These are phyloP conservation scores for Leptinotarsa undecemlineata DNA, from an alignment of 1,140 invertebrate genomes.

Conservation along the genomic window DNA sequence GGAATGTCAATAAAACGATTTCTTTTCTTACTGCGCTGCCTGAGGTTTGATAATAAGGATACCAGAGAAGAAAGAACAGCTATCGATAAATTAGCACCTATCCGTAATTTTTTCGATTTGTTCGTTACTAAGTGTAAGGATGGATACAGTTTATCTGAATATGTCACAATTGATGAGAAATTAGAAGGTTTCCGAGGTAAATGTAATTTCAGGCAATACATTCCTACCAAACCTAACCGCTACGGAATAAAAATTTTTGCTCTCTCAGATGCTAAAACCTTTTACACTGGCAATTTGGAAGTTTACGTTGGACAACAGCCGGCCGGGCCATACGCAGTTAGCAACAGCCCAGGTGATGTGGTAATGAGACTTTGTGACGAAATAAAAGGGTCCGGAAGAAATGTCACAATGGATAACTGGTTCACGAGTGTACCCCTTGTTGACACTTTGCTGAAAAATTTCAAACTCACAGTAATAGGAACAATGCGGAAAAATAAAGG, in stretches of 20 bases:
- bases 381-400: slow-evolving; percentile 47
- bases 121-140: slow-evolving; percentile 51
- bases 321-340: slow-evolving; percentile 38
- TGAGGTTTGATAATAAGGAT: slow-evolving; percentile 48
- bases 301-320: slow-evolving; percentile 46
- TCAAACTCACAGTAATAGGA: slow-evolving; percentile 44
- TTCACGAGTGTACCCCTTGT: slow-evolving; percentile 45
- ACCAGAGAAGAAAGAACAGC: slow-evolving; percentile 44
- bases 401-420: slow-evolving; percentile 51
- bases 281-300: slow-evolving; percentile 45
- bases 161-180: slow-evolving; percentile 56
- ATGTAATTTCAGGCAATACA: slow-evolving; percentile 55
- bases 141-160: slow-evolving; percentile 48
- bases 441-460: slow-evolving; percentile 33
- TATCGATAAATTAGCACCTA: slow-evolving; percentile 49
- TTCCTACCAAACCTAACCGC: slow-evolving; percentile 47
- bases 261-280: slow-evolving; percentile 38
- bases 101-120: slow-evolving; percentile 51
- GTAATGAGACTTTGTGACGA: slow-evolving; percentile 45
- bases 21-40: slow-evolving; percentile 40
- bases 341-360: slow-evolving; percentile 35
- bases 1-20: slow-evolving; percentile 47
- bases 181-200: slow-evolving; percentile 53
- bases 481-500: slow-evolving; percentile 47
- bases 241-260: slow-evolving; percentile 53